Evolutionary conservation across 2,797 vertebrate species (phyloP), one percentile per base, ranked within the genome.

Genomic region (Eulemur mongoz): DNA sequence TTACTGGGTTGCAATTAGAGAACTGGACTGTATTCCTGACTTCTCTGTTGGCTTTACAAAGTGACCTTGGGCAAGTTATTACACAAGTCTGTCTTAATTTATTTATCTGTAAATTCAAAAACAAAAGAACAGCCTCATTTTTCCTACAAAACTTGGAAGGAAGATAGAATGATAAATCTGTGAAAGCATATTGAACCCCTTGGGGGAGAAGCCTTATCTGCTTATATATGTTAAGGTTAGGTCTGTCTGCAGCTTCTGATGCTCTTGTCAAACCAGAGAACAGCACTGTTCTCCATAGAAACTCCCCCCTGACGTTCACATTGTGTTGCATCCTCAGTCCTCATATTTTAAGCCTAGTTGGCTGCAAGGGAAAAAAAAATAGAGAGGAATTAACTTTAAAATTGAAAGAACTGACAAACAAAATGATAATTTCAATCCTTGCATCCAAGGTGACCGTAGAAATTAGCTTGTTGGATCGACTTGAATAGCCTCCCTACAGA

Each of bases 331-430:
- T 93, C 73, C 8, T 93, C 92, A 43, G 43, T 38, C 25, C 48
- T 97, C 83, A 17, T 50, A 43, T 94, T 95, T 75, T 50, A 69
- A 92, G 43, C 38, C 76, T 93, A 3, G 96, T 97, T 96, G 81
- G 83, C 43, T 95, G 14, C 48, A 87, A 94, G 45, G 22, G 32
- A 65, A 94, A 94, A 40, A 40, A 91, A 12, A n/a, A n/a, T n/a
- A 96, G 35, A 54, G 65, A 69, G 32, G 27, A 86, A 85, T 97
- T 98, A 92, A 95, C 91, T 96, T 70, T 45, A 94, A 93, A 97
- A 97, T 94, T 96, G 45, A 97, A 96, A 87, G 86, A 97, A 96
- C 35, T 96, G 89, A 78, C 93, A 83, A 87, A 89, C 97, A 88
- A 94, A 97, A 93, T 94, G 61, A 69, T 67, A 94, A 92, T 88